Conservation (phyloP, 2,888 invertebrate genomes). For the Nomada flava region DNA sequence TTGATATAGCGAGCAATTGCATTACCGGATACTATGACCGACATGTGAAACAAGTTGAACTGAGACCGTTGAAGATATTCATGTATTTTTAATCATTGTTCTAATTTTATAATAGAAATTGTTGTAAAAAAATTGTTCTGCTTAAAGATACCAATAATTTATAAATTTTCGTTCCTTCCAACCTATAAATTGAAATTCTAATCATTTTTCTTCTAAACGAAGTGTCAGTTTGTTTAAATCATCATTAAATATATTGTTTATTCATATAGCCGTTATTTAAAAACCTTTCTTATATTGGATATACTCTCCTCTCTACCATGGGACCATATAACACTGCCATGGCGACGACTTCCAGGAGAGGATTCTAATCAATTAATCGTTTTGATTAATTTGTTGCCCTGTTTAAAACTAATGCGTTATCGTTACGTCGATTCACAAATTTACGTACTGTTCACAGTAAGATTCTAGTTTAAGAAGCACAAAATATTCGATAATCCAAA, state of each 20-base stretch:
- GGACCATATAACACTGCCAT: constrained; percentile 75
- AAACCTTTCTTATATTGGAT: constrained; percentile 74
- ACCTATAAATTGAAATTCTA: too few relatives aligned
- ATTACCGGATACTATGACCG: constrained; percentile 75
- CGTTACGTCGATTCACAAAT: constrained; percentile 70
- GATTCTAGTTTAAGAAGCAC: background rate
- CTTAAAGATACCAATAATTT: too few relatives aligned
- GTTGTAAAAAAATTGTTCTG: too few relatives aligned
- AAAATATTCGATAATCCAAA: background rate
- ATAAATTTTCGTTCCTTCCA: too few relatives aligned
- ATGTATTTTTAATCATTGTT: constrained; percentile 63
- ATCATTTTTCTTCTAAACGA: too few relatives aligned
- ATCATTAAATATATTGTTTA: background rate
- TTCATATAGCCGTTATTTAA: constrained; percentile 63
- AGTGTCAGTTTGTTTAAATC: background rate
- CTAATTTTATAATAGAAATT: background rate
- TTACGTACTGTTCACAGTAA: constrained; percentile 74
- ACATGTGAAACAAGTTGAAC: constrained; percentile 60
- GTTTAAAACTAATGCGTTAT: constrained; percentile 78
- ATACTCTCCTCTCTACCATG: constrained; percentile 79
- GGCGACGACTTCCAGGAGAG: constrained; percentile 75
- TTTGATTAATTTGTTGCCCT: constrained; percentile 75
- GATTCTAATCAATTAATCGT: constrained; percentile 31
- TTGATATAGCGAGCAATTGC: constrained; percentile 76
- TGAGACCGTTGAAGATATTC: constrained; percentile 72